Conservation (phyloP, 2,113 vertebrate genomes). For the Myanophis thanlyinensis region DNA sequence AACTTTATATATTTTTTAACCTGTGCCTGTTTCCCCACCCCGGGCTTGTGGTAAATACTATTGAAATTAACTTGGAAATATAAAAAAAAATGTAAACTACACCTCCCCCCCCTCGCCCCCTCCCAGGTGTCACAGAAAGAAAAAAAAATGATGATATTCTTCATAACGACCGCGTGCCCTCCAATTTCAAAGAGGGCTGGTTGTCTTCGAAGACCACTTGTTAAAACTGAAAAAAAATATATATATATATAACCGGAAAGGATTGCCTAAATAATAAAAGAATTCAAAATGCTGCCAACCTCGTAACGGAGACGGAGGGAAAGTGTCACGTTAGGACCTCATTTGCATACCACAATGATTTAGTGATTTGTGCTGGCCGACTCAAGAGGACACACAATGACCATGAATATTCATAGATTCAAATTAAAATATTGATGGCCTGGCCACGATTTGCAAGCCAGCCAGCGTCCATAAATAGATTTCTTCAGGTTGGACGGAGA, state of each 20-base stretch:
- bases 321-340: slow-evolving; percentile 63
- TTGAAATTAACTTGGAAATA: slow-evolving; percentile 37
- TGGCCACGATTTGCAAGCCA: slow-evolving; percentile 62
- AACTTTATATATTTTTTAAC: not conserved
- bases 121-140: not conserved
- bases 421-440: slow-evolving; percentile 78
- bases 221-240: slow-evolving; percentile 39
- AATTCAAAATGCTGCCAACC: slow-evolving; percentile 59
- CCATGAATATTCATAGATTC: slow-evolving; percentile 71
- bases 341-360: slow-evolving; percentile 74
- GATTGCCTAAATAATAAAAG: slow-evolving; percentile 73
- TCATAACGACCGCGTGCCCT: not conserved
- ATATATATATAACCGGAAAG: slow-evolving; percentile 47
- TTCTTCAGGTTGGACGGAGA: slow-evolving; percentile 58
- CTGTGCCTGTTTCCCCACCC: slow-evolving; percentile 3
- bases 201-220: slow-evolving; percentile 34
- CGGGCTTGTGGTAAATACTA: slow-evolving; percentile 32
- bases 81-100: not conserved
- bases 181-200: slow-evolving; percentile 27
- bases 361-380: slow-evolving; percentile 54
- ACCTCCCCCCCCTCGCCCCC: not conserved
- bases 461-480: slow-evolving; percentile 60
- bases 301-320: slow-evolving; percentile 71
- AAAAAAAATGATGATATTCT: slow-evolving; percentile 18
- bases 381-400: slow-evolving; percentile 56